phyloP scores from a whole-genome alignment of 2,113 vertebrate species.

The Oreamnos americanus region DNA sequence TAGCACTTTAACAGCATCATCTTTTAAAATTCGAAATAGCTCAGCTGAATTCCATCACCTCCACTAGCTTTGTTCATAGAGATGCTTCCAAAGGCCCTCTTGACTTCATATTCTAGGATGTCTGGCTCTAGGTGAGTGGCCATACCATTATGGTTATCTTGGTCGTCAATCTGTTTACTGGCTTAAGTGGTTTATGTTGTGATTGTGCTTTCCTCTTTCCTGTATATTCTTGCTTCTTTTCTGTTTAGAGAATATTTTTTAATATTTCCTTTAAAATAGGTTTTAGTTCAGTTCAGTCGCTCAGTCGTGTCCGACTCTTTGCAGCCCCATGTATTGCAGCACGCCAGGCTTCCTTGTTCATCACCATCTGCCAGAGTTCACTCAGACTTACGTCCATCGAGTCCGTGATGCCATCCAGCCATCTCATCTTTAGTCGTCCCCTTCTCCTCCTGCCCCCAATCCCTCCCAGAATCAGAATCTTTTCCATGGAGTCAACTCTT shows the following conservation, averaged over 20 bases:
- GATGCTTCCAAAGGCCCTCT: not conserved
- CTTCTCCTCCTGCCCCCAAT: too few relatives aligned
- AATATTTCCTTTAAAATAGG: not conserved
- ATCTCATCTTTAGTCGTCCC: too few relatives aligned
- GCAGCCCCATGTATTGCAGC: too few relatives aligned
- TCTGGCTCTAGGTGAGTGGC: not conserved
- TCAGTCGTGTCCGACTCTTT: too few relatives aligned
- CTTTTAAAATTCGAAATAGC: not conserved
- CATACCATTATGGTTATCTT: not conserved
- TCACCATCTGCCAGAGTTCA: too few relatives aligned
- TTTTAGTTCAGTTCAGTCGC: too few relatives aligned
- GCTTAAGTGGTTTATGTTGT: not conserved
- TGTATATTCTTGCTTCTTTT: not conserved
- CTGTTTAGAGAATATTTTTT: not conserved
- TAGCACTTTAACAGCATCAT: not conserved
- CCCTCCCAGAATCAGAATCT: too few relatives aligned
- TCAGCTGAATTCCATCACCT: not conserved
- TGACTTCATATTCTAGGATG: not conserved
- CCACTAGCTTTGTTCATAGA: not conserved
- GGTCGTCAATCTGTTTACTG: not conserved
- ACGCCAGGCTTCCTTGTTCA: too few relatives aligned
- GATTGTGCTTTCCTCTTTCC: not conserved
- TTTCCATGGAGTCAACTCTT: too few relatives aligned
- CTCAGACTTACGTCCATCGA: too few relatives aligned
- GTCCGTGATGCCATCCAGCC: too few relatives aligned